Percentiles rank a stretch among this genome's conserved stretches.
These are phyloP conservation scores for Aplochiton taeniatus DNA, from an alignment of 2,797 vertebrate genomes.

Conservation along the genomic window DNA sequence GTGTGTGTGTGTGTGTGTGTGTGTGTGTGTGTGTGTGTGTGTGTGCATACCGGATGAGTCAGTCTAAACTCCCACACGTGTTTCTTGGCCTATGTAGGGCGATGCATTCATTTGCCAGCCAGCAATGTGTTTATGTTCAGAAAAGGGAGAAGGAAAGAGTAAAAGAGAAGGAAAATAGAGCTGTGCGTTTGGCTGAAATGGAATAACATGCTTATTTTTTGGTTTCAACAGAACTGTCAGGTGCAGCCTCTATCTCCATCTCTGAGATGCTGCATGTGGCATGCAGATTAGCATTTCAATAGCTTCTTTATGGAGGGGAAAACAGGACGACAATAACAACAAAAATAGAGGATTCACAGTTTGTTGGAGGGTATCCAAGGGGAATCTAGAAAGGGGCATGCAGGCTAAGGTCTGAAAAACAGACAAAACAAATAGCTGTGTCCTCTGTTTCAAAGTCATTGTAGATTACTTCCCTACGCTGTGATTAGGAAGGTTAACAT, in stretches of 20 bases:
- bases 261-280: constrained; percentile 29
- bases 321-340: constrained; percentile 29
- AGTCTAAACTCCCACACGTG: constrained; percentile 35
- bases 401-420: no score
- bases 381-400: no score
- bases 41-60: background rate
- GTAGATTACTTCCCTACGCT: no score
- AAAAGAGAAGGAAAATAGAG: background rate
- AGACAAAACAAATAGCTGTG: no score
- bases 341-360: constrained; percentile 27
- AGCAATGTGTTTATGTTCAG: constrained; percentile 35
- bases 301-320: constrained; percentile 30
- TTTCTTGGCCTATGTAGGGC: constrained; percentile 41
- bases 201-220: constrained; percentile 31
- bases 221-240: constrained; percentile 43
- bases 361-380: background rate
- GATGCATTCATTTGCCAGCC: constrained; percentile 46
- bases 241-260: constrained; percentile 36
- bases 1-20: constrained; percentile 17
- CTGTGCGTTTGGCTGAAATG: constrained; percentile 23
- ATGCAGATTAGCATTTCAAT: constrained; percentile 58
- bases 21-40: constrained; percentile 10
- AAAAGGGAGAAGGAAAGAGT: background rate
- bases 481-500: no score
- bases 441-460: no score